Conservation (phyloP, 2,888 invertebrate genomes). For the Clanis bilineata region DNA sequence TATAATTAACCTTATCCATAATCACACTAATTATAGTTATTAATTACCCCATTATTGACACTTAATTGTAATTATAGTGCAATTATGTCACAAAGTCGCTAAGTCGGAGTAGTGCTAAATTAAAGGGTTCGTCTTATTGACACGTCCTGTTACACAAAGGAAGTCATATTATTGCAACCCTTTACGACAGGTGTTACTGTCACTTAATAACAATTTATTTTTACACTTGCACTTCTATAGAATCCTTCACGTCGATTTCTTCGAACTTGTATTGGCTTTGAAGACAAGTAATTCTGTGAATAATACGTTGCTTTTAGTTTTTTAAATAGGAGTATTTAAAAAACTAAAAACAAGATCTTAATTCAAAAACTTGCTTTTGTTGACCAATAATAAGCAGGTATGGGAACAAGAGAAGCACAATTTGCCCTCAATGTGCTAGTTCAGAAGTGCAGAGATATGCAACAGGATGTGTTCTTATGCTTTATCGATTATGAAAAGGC, state of each 20-base stretch:
- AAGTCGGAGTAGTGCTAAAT: not conserved
- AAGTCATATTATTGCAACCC: not conserved
- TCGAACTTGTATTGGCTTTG: no score
- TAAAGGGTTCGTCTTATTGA: slow-evolving; percentile 5
- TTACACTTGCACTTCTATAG: not conserved
- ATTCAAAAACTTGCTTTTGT: no score
- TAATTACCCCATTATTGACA: not conserved
- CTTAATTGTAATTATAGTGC: not conserved
- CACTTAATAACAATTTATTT: slow-evolving; percentile 9
- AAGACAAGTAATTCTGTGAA: no score
- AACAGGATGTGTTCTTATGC: no score
- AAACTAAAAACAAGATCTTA: no score
- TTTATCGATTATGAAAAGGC: no score
- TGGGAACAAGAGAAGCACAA: no score
- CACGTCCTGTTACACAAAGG: not conserved
- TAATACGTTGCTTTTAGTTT: no score
- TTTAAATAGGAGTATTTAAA: no score
- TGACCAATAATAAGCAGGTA: no score
- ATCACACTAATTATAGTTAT: not conserved
- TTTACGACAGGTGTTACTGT: not conserved
- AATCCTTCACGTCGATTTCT: not conserved
- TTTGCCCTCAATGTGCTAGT: no score
- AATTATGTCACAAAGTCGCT: not conserved
- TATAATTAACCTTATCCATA: not conserved
- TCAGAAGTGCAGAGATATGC: no score